Base-by-base conservation (phyloP, 2,888 invertebrate species). In the Euphydryas editha region DNA sequence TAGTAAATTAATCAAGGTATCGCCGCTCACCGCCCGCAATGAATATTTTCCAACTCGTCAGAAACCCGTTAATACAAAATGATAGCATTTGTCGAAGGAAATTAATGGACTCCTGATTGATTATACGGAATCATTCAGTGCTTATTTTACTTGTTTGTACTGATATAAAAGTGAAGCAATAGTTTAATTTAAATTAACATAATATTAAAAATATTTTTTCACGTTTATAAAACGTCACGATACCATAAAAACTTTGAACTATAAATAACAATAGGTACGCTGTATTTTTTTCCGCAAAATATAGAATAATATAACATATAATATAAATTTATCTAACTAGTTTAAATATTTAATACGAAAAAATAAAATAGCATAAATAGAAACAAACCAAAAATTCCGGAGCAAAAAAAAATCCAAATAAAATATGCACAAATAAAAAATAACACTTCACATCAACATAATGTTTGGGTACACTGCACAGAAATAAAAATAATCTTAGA, bases 361-460 rank as follows among this genome's bases (percentile, higher is more conserved):
- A 78, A 75, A 75, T 47, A 39, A 79, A 75, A 73, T 83, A 58
- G 59, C 65, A 70, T 74, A 71, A 84, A 83, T 79, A 81, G 80
- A 67, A 88, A 90, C 90, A 88, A 90, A 91, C 90, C 92, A 89
- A 91, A 89, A 84, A 75, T 78, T 89, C 90, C 87, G 85, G 83
- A 84, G 85, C 87, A 88, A 91, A 90, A 84, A 76, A 87, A 92
- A 51, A 15, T 90, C 90, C 90, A 92, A 90, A 85, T 74, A 86
- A 87, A 86, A 84, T 83, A 84, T 83, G 90, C 92, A 92, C 91
- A 90, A 86, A 90, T 85, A 87, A 82, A 80, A 85, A 62, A 81
- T 81, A 78, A 85, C 80, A 92, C 91, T 90, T 88, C 90, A 92
- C 91, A 88, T 73, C 74, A 87, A 86, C 82, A 85, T 67, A 86